Evolutionary conservation across 2,888 invertebrate species (phyloP).

Genomic region (Allacma fusca): DNA sequence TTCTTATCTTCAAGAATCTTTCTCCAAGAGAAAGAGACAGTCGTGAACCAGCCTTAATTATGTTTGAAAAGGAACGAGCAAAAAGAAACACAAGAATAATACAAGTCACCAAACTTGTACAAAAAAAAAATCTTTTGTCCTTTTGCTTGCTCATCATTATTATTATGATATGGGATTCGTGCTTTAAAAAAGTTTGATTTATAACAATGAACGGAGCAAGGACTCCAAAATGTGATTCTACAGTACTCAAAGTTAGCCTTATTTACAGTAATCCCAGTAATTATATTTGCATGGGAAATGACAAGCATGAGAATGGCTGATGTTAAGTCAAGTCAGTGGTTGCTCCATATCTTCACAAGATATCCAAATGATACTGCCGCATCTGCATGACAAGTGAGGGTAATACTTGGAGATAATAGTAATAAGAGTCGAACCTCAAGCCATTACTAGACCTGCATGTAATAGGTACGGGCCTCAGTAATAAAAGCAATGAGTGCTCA

Average conservation of each 20-base stretch:
- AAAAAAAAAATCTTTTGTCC: constrained; percentile 3
- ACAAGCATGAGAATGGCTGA: not conserved
- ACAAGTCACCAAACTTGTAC: not conserved
- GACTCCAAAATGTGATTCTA: not conserved
- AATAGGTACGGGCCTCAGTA: not conserved
- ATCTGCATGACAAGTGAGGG: constrained; percentile 5
- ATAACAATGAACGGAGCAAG: not conserved
- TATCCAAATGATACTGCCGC: not conserved
- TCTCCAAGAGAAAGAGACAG: not conserved
- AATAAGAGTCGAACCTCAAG: not conserved
- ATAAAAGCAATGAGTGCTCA: not conserved
- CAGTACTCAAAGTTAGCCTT: not conserved
- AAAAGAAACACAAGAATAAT: not conserved
- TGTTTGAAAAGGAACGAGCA: not conserved
- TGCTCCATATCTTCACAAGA: not conserved
- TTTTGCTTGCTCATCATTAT: not conserved
- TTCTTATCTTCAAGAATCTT: not conserved
- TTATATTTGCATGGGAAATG: constrained; percentile 9
- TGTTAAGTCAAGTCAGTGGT: too few relatives aligned
- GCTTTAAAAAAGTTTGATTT: not conserved
- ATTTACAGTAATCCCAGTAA: constrained; percentile 6
- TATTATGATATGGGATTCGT: not conserved
- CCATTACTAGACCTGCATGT: not conserved
- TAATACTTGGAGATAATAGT: not conserved
- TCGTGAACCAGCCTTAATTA: constrained; percentile 10